Percentiles rank a stretch among this genome's conserved stretches.
These are phyloP conservation scores for Origma solitaria DNA, from an alignment of 2,113 vertebrate species.

Conservation along the genomic window DNA sequence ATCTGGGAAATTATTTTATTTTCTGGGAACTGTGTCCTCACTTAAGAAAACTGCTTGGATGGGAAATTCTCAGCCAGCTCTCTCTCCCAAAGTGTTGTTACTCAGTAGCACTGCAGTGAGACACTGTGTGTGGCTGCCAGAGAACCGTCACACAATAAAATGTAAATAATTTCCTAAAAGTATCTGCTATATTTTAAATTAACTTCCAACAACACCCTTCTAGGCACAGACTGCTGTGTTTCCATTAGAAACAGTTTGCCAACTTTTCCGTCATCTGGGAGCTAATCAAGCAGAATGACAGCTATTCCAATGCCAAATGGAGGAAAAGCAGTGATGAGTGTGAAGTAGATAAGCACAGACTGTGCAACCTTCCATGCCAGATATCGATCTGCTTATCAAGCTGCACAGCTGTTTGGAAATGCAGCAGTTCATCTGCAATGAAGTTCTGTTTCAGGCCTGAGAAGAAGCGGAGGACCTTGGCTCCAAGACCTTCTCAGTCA, in stretches of 20 bases:
- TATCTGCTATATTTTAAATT: background rate
- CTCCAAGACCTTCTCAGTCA: background rate
- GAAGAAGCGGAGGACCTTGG: background rate
- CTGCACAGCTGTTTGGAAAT: background rate
- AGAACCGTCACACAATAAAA: background rate
- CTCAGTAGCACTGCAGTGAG: background rate
- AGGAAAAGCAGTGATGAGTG: background rate
- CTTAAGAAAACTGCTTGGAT: background rate
- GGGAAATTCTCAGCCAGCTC: background rate
- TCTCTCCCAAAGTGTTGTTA: background rate
- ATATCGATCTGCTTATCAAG: background rate
- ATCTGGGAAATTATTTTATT: background rate
- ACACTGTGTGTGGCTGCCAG: background rate
- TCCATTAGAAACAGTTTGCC: background rate
- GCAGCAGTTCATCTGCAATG: background rate
- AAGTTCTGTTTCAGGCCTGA: background rate
- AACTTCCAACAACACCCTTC: background rate
- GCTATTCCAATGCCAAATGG: background rate
- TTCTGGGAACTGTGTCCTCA: background rate
- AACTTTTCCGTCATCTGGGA: background rate
- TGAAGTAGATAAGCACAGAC: background rate
- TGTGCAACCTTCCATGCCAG: background rate
- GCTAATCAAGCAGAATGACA: background rate
- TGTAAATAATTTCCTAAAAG: background rate
- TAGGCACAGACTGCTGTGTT: background rate